Percentiles rank a stretch among this genome's conserved stretches.
Evolutionary conservation across 2,797 vertebrate species (phyloP).

Genomic region (Ispidina lecontei): DNA sequence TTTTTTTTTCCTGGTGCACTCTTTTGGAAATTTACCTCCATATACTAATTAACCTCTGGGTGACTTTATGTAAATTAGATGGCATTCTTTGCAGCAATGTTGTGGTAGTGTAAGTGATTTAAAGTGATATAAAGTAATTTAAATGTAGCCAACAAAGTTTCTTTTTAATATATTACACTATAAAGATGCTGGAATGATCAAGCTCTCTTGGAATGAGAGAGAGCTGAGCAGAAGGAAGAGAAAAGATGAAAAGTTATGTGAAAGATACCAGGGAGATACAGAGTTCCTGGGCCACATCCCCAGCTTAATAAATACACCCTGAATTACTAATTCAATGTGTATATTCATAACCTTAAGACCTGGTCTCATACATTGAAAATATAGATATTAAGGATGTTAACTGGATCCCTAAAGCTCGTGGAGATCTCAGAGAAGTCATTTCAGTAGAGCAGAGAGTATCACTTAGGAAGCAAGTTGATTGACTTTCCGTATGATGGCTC

Average conservation of each 20-base stretch:
- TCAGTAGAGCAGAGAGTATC: not conserved
- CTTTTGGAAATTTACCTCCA: conserved; percentile 71
- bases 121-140: conserved; percentile 25
- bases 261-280: not conserved
- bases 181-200: not conserved
- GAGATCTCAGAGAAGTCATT: not conserved
- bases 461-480: not conserved
- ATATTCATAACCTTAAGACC: not conserved
- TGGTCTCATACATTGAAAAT: not conserved
- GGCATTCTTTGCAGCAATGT: conserved; percentile 37
- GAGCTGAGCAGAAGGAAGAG: not conserved
- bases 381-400: not conserved
- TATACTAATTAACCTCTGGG: conserved; percentile 68
- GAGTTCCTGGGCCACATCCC: not conserved
- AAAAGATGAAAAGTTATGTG: not conserved
- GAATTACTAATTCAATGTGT: not conserved
- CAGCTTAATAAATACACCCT: not conserved
- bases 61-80: conserved; percentile 69
- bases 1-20: conserved; percentile 15
- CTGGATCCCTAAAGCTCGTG: not conserved
- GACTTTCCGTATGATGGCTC: not conserved
- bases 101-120: conserved; percentile 12
- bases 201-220: not conserved
- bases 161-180: not conserved
- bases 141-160: conserved; percentile 49